Percentiles rank a stretch among this genome's conserved stretches.
Evolutionary conservation across 2,113 vertebrate genomes (phyloP).

Genomic region (Micromys minutus): DNA sequence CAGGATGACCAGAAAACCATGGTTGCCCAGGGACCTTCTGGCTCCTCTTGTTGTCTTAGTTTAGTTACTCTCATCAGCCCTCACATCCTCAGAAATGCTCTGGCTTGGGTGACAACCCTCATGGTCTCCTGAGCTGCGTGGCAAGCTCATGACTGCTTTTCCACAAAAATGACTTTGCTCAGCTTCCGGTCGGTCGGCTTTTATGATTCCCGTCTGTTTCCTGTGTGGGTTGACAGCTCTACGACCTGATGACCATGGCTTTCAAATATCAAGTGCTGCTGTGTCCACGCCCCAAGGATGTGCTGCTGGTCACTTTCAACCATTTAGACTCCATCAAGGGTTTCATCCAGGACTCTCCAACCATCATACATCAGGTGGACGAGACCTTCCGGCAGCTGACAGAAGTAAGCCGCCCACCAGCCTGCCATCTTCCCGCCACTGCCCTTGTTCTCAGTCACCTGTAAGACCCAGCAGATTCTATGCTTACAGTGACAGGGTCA

Average conservation of each 20-base stretch:
- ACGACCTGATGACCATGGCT: conserved; percentile 99
- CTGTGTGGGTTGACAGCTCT: conserved; percentile 88
- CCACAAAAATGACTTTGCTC: neutral
- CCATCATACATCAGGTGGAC: conserved; percentile 94
- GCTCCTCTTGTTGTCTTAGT: neutral
- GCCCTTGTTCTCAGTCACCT: neutral
- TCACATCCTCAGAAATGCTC: neutral
- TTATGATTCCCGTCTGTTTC: neutral
- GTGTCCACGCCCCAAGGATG: conserved; percentile 94
- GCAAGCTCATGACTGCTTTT: neutral
- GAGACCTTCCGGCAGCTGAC: conserved; percentile 92
- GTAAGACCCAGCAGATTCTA: neutral
- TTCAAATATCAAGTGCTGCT: conserved; percentile 99
- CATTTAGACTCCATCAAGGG: conserved; percentile 98
- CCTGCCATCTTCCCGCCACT: neutral
- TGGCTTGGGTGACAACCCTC: neutral
- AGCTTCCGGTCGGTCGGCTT: conserved; percentile 16
- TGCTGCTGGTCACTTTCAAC: conserved; percentile 96
- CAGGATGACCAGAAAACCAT: neutral
- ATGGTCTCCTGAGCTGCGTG: neutral
- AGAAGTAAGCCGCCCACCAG: conserved; percentile 86
- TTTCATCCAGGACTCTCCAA: conserved; percentile 92
- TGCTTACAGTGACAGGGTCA: neutral
- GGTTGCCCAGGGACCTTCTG: neutral
- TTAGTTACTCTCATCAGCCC: neutral